Conservation (phyloP, 2,113 vertebrate genomes). For the Plectropomus leopardus region DNA sequence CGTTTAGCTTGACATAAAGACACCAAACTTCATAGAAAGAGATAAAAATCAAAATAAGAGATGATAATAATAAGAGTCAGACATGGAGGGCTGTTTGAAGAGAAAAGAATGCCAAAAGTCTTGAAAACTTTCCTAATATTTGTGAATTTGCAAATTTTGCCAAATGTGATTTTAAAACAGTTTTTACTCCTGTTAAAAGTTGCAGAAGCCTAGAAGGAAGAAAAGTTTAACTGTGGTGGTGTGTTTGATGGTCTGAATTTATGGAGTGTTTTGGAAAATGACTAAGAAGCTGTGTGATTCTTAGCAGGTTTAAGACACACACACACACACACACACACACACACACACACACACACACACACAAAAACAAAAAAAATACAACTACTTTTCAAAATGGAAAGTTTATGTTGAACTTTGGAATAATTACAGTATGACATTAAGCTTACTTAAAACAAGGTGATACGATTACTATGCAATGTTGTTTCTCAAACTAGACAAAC, state of each 20-base stretch:
- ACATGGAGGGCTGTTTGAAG: neutral
- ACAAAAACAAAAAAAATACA: neutral
- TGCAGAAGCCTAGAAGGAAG: neutral
- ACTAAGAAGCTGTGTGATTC: neutral
- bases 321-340: too few relatives aligned
- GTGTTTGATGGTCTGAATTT: neutral
- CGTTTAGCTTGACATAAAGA: conserved; percentile 19
- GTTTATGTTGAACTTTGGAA: conserved; percentile 1
- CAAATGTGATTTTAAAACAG: neutral
- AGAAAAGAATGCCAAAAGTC: neutral
- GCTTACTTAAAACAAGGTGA: neutral
- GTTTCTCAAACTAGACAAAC: conserved; percentile 4
- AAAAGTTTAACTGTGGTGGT: neutral
- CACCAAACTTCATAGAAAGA: neutral
- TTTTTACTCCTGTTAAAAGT: neutral
- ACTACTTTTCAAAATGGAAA: conserved; percentile 2
- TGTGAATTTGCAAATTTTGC: neutral
- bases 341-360: too few relatives aligned
- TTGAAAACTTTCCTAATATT: neutral
- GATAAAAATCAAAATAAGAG: neutral
- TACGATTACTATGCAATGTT: neutral
- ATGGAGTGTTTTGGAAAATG: neutral
- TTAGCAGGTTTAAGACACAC: neutral
- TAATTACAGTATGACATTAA: neutral
- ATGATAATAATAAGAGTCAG: too few relatives aligned